These are phyloP conservation scores for Hycleus phaleratus DNA, from an alignment of 1,140 invertebrate species.

Conservation along the genomic window DNA sequence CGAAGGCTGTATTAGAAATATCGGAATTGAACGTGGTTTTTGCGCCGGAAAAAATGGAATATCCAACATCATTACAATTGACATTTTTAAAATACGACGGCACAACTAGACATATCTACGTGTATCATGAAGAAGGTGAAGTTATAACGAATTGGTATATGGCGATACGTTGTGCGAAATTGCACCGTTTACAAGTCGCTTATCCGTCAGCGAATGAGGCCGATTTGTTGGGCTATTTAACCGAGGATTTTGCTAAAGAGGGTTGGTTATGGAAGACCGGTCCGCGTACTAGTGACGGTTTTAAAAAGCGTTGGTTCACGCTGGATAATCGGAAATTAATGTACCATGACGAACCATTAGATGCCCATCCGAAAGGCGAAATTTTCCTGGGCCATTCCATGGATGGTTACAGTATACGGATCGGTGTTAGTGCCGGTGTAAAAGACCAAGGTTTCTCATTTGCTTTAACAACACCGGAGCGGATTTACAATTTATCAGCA, in stretches of 20 bases:
- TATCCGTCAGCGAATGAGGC: conserved; percentile 69
- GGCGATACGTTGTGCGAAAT: conserved; percentile 77
- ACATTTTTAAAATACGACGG: conserved; percentile 70
- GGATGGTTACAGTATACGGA: conserved; percentile 63
- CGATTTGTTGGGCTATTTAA: conserved; percentile 67
- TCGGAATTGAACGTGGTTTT: conserved; percentile 81
- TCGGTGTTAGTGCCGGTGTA: conserved; percentile 57
- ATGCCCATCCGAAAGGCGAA: conserved; percentile 84
- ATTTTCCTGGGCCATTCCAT: conserved; percentile 66
- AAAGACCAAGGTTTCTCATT: conserved; percentile 74
- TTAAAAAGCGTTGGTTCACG: conserved; percentile 80
- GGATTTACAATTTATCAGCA: conserved; percentile 76
- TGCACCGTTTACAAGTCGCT: conserved; percentile 73
- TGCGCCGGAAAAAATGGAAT: conserved; percentile 71
- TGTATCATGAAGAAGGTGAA: conserved; percentile 78
- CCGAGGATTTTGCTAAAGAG: conserved; percentile 73
- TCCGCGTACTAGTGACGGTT: conserved; percentile 67
- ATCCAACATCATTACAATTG: conserved; percentile 72
- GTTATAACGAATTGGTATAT: conserved; percentile 84
- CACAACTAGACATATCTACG: conserved; percentile 77
- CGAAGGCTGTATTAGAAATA: conserved; percentile 73
- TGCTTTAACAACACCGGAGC: conserved; percentile 75
- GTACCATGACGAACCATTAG: conserved; percentile 80
- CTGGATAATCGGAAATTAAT: conserved; percentile 83
- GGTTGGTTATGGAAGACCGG: conserved; percentile 89